Conservation (phyloP, 2,888 invertebrate genomes). For the Agrochola macilenta region DNA sequence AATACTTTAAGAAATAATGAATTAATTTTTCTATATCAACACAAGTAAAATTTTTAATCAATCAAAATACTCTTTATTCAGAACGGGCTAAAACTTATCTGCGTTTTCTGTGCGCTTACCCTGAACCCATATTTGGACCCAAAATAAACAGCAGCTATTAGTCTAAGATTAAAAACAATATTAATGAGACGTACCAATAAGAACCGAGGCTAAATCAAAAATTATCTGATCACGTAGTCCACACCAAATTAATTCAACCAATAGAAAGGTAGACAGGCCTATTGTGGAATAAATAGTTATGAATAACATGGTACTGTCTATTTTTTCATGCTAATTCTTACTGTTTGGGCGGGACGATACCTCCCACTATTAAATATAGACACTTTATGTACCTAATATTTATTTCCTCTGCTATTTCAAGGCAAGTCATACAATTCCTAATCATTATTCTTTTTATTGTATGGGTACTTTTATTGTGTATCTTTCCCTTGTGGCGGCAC, state of each 20-base stretch:
- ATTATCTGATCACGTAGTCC: constrained; percentile 63
- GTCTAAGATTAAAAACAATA: neutral
- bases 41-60: no score
- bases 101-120: neutral
- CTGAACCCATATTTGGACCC: neutral
- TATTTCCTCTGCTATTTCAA: neutral
- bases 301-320: constrained; percentile 29
- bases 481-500: neutral
- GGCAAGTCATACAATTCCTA: neutral
- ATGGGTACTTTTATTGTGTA: neutral
- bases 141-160: constrained; percentile 22
- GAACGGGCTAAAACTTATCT: no score
- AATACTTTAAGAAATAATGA: no score
- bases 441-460: neutral
- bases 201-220: constrained; percentile 29
- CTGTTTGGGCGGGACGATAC: constrained; percentile 46
- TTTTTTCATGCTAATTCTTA: constrained; percentile 52
- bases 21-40: no score
- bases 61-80: neutral
- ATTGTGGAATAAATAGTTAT: constrained; percentile 49
- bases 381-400: neutral
- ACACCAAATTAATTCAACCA: constrained; percentile 61
- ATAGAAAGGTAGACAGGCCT: constrained; percentile 56
- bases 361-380: constrained; percentile 30
- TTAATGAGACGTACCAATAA: constrained; percentile 36